A percentile compares a stretch with the other conserved stretches of the same genome.
Conservation (phyloP, 2,888 invertebrate genomes). For the Caenorhabditis macrosperma region DNA sequence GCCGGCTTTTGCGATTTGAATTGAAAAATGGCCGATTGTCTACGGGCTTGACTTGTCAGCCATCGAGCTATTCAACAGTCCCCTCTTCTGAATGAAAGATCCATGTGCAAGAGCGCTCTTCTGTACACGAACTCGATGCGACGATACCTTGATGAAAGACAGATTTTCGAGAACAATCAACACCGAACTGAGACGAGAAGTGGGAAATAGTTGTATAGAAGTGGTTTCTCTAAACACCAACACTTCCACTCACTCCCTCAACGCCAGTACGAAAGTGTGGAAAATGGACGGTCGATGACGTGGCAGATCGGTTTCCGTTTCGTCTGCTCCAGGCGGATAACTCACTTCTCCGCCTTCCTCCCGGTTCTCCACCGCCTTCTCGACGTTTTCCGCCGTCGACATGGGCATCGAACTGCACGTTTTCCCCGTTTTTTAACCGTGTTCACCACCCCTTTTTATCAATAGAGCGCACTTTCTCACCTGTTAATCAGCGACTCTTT, state of each 20-base stretch:
- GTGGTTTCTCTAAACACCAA: background rate
- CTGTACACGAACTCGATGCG: too few species aligned
- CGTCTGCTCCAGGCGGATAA: slow-evolving; percentile 1
- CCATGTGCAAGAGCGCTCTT: too few species aligned
- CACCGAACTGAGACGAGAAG: slow-evolving; percentile 32
- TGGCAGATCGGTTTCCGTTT: slow-evolving; percentile 27
- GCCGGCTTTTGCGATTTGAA: too few species aligned
- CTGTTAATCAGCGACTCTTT: slow-evolving; percentile 67
- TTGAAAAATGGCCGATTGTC: too few species aligned
- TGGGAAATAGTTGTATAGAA: slow-evolving; percentile 5
- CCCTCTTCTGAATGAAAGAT: too few species aligned
- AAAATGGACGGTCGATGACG: slow-evolving; percentile 57
- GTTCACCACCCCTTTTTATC: background rate
- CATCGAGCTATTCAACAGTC: too few species aligned
- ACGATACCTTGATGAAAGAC: too few species aligned
- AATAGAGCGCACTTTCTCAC: slow-evolving; percentile 29
- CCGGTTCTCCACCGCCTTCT: background rate
- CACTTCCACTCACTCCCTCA: slow-evolving; percentile 53
- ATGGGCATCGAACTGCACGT: slow-evolving; percentile 26
- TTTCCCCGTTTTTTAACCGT: background rate
- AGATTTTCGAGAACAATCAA: too few species aligned
- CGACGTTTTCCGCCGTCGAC: slow-evolving; percentile 18
- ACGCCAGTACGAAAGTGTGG: slow-evolving; percentile 49
- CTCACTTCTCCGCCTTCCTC: slow-evolving; percentile 8
- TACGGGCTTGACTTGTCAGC: too few species aligned